A percentile compares a stretch with the other conserved stretches of the same genome.
These are phyloP conservation scores for Lepilemur septentrionalis DNA, from an alignment of 2,797 vertebrate genomes.

Conservation along the genomic window DNA sequence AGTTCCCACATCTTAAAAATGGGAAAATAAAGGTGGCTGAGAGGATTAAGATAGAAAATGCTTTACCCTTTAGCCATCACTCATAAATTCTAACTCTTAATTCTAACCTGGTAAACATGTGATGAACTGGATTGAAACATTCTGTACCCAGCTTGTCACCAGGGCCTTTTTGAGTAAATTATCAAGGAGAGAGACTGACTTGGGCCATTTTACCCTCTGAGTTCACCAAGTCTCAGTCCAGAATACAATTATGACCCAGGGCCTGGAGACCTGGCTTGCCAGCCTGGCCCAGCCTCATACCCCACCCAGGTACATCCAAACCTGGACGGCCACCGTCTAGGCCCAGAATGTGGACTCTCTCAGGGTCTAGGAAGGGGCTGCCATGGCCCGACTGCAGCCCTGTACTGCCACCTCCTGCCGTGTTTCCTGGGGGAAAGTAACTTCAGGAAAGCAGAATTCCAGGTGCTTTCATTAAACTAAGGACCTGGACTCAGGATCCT, in stretches of 20 bases:
- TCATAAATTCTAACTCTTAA: background rate
- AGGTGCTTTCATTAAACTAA: background rate
- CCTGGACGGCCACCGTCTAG: background rate
- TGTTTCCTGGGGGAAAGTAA: background rate
- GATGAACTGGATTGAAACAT: background rate
- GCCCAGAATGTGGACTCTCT: background rate
- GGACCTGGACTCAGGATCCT: background rate
- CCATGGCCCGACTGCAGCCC: background rate
- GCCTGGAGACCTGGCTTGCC: background rate
- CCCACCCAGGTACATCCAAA: background rate
- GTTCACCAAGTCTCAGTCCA: background rate
- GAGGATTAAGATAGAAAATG: background rate
- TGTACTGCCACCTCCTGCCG: background rate
- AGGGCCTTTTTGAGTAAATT: background rate
- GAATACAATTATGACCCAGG: background rate
- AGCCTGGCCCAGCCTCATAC: background rate
- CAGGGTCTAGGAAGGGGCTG: background rate
- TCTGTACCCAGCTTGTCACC: background rate
- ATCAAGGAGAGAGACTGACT: background rate
- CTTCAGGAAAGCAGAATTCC: background rate
- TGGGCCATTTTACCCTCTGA: background rate
- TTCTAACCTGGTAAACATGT: background rate
- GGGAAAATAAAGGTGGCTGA: background rate
- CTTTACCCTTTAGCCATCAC: background rate
- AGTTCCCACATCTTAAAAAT: conserved; percentile 30